Evolutionary conservation across 1,140 invertebrate genomes (phyloP).

Genomic region (Microplitis demolitor): DNA sequence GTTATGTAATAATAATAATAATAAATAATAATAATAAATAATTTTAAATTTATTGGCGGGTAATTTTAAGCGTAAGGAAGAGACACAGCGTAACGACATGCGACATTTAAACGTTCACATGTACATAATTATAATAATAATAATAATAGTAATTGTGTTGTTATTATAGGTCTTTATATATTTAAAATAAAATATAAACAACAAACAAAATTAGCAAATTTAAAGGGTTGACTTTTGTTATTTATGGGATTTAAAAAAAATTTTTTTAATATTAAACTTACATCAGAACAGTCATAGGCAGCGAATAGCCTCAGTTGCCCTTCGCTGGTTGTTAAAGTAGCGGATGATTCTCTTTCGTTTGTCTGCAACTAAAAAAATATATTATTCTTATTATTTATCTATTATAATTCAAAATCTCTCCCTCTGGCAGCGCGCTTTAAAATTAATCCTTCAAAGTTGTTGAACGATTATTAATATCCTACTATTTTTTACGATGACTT

Average conservation of each 20-base stretch:
- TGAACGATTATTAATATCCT: too few relatives aligned
- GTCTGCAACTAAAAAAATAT: conserved; percentile 51
- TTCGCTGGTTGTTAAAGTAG: conserved; percentile 58
- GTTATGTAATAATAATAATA: not conserved
- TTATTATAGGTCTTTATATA: not conserved
- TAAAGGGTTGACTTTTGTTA: not conserved
- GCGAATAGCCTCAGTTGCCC: conserved; percentile 55
- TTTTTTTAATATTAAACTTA: conserved; percentile 40
- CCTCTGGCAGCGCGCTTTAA: too few relatives aligned
- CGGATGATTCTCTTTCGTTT: conserved; percentile 58
- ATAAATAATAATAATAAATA: not conserved
- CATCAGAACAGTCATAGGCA: conserved; percentile 59
- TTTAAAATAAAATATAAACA: not conserved
- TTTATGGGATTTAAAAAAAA: not conserved
- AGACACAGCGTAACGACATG: conserved; percentile 51
- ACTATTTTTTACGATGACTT: too few relatives aligned
- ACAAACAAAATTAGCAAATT: not conserved
- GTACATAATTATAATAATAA: conserved; percentile 32
- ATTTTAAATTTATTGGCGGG: not conserved
- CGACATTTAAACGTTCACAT: conserved; percentile 58
- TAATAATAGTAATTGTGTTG: not conserved
- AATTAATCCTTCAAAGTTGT: too few relatives aligned
- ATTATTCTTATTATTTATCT: not conserved
- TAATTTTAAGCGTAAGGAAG: conserved; percentile 5
- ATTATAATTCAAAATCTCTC: too few relatives aligned